phyloP scores from a whole-genome alignment of 2,888 invertebrate species.

The Xanthia togata region DNA sequence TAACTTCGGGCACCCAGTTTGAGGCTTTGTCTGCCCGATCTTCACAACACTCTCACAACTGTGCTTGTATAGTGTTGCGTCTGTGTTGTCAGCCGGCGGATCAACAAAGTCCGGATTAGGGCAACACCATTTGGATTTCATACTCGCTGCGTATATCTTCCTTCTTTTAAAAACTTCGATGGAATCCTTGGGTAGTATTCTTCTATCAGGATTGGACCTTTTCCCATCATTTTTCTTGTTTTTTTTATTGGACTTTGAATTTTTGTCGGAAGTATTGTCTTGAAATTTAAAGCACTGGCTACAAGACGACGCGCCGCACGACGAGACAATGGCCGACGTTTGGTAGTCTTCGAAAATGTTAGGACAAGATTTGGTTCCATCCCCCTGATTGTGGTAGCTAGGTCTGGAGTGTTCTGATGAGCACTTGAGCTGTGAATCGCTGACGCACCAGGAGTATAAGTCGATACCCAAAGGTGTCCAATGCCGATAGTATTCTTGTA shows the following conservation, averaged over 20 bases:
- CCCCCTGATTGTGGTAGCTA: slow-evolving; percentile 71
- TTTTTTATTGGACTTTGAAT: slow-evolving; percentile 58
- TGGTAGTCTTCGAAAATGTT: slow-evolving; percentile 79
- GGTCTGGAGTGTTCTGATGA: slow-evolving; percentile 72
- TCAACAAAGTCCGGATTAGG: not conserved
- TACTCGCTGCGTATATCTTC: slow-evolving; percentile 75
- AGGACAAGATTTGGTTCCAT: slow-evolving; percentile 78
- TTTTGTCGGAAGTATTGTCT: slow-evolving; percentile 46
- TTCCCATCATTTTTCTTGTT: slow-evolving; percentile 59
- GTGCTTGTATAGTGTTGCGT: too few species aligned
- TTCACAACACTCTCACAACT: slow-evolving; percentile 61
- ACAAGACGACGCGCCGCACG: slow-evolving; percentile 71
- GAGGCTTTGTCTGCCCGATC: slow-evolving; percentile 49
- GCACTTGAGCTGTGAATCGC: slow-evolving; percentile 75
- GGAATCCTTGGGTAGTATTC: slow-evolving; percentile 82
- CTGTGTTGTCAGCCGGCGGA: slow-evolving; percentile 35
- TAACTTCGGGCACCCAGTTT: slow-evolving; percentile 51
- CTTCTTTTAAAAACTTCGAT: slow-evolving; percentile 80
- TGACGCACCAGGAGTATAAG: slow-evolving; percentile 76
- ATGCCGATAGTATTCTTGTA: slow-evolving; percentile 81
- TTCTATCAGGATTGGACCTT: slow-evolving; percentile 51
- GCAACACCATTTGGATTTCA: slow-evolving; percentile 73
- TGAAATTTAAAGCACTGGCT: slow-evolving; percentile 32
- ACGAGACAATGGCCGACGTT: slow-evolving; percentile 71
- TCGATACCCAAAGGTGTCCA: slow-evolving; percentile 78